phyloP scores from a whole-genome alignment of 2,797 vertebrate genomes.

The Denticeps clupeoides region DNA sequence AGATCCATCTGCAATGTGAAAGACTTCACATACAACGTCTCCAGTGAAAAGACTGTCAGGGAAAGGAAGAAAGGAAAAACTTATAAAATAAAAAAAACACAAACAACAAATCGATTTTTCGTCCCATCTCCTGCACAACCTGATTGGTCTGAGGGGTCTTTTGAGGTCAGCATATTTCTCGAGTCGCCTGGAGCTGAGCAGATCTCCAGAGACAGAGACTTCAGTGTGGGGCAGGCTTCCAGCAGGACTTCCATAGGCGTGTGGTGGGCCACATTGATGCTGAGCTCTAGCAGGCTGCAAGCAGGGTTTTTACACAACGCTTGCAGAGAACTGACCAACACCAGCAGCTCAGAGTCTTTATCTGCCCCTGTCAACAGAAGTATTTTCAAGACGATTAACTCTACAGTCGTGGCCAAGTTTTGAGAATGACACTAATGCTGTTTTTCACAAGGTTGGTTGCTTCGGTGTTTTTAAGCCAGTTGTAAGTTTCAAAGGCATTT shows the following conservation, averaged over 20 bases:
- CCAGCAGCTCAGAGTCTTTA: conserved; percentile 23
- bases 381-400: too few relatives aligned
- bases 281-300: conserved; percentile 39
- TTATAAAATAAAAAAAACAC: neutral
- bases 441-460: too few relatives aligned
- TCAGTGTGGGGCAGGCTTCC: conserved; percentile 30
- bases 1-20: conserved; percentile 55
- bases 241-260: conserved; percentile 32
- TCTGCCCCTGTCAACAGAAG: conserved; percentile 34
- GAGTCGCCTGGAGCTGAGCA: conserved; percentile 11
- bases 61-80: neutral
- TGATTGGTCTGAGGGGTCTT: neutral
- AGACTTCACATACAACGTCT: conserved; percentile 71
- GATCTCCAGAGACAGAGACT: conserved; percentile 40
- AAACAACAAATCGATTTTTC: too few relatives aligned
- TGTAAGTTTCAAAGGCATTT: too few relatives aligned
- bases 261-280: conserved; percentile 30
- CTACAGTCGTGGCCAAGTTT: too few relatives aligned
- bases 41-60: conserved; percentile 56
- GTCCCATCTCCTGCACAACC: conserved; percentile 7
- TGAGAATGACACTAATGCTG: too few relatives aligned
- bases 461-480: too few relatives aligned
- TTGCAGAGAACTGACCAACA: conserved; percentile 38
- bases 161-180: neutral
- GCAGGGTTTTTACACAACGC: conserved; percentile 32